These are phyloP conservation scores for Eupsilia transversa DNA, from an alignment of 2,888 invertebrate genomes.

Conservation along the genomic window DNA sequence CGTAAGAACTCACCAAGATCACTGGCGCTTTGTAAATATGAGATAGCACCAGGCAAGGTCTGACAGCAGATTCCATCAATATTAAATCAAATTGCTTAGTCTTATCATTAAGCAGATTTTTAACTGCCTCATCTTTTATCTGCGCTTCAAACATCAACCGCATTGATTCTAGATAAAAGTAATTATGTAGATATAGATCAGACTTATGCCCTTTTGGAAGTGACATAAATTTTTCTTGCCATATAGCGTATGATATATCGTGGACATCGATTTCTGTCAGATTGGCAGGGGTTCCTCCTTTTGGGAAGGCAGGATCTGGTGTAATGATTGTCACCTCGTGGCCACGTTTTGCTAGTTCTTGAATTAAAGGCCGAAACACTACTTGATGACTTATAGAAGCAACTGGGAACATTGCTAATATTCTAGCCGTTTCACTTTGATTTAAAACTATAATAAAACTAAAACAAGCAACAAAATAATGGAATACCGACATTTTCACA, in stretches of 20 bases:
- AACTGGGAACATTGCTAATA: constrained; percentile 37
- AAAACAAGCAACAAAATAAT: constrained; percentile 1
- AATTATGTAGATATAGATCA: constrained; percentile 15
- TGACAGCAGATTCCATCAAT: constrained; percentile 52
- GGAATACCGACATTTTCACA: constrained; percentile 13
- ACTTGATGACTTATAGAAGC: constrained; percentile 52
- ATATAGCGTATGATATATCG: constrained; percentile 74
- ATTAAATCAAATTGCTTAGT: constrained; percentile 62
- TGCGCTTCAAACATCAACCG: constrained; percentile 56
- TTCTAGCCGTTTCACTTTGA: constrained; percentile 31
- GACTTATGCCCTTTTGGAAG: constrained; percentile 33
- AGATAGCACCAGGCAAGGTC: constrained; percentile 52
- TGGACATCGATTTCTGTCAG: constrained; percentile 78
- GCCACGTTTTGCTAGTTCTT: constrained; percentile 31
- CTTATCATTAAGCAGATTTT: constrained; percentile 53
- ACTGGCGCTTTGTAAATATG: constrained; percentile 64
- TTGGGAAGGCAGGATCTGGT: constrained; percentile 55
- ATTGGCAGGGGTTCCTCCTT: constrained; percentile 74
- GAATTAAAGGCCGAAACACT: constrained; percentile 37
- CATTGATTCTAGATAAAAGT: constrained; percentile 34
- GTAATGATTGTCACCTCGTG: constrained; percentile 50
- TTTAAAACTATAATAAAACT: neutral
- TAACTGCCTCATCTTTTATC: constrained; percentile 47
- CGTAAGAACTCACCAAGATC: constrained; percentile 61
- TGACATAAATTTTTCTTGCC: constrained; percentile 36